phyloP scores from a whole-genome alignment of 2,888 invertebrate species.

The Pocota personata region DNA sequence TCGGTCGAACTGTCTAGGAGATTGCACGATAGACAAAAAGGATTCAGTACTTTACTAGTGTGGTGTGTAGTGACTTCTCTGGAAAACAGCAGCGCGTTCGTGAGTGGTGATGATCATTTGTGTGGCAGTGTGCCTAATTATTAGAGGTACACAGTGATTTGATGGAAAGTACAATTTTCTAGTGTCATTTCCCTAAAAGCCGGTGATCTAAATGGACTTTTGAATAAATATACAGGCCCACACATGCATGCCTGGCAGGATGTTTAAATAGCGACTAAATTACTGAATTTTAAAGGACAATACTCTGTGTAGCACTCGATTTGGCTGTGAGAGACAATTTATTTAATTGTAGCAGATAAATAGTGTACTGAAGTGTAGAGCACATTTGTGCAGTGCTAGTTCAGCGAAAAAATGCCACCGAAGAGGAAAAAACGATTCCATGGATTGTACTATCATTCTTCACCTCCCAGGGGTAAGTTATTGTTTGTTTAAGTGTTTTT shows the following conservation, averaged over 20 bases:
- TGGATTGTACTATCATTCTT: conserved; percentile 82
- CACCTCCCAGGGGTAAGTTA: conserved; percentile 82
- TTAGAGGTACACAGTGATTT: conserved; percentile 38
- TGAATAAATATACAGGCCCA: not conserved
- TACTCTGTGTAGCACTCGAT: conserved; percentile 20
- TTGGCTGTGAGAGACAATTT: conserved; percentile 3
- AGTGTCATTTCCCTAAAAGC: conserved; percentile 4
- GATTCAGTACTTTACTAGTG: conserved; percentile 46
- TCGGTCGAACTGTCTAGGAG: conserved; percentile 56
- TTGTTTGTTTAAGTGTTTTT: conserved; percentile 45
- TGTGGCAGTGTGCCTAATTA: conserved; percentile 39
- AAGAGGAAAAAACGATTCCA: conserved; percentile 81
- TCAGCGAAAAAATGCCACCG: conserved; percentile 79
- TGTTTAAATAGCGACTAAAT: conserved; percentile 25
- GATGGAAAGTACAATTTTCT: conserved; percentile 1
- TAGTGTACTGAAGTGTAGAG: not conserved
- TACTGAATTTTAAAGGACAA: not conserved
- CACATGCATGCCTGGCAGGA: conserved; percentile 43
- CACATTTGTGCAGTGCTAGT: conserved; percentile 34
- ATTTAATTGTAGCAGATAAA: not conserved
- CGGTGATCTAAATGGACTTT: conserved; percentile 41
- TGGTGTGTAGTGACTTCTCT: conserved; percentile 25
- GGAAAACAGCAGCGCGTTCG: conserved; percentile 19
- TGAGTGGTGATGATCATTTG: conserved; percentile 47
- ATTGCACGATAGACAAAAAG: conserved; percentile 65